Evolutionary conservation across 1,140 invertebrate species (phyloP).

Genomic region (Leptonema lineaticorne): DNA sequence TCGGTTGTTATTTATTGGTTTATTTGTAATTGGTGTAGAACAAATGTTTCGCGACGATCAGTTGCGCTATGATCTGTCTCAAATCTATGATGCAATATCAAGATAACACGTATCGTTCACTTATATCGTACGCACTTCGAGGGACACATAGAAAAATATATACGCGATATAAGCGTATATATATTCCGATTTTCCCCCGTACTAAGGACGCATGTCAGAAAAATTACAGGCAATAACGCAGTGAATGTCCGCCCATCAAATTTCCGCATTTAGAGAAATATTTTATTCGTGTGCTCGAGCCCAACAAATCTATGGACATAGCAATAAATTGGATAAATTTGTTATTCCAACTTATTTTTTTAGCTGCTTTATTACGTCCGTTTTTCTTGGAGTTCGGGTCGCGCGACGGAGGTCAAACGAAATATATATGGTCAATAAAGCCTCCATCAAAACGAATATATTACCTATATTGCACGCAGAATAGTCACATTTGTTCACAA

Average conservation of each 20-base stretch:
- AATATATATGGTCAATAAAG: conserved; percentile 35
- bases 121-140: no score
- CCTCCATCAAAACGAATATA: conserved; percentile 25
- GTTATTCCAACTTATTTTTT: conserved; percentile 35
- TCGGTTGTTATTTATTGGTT: no score
- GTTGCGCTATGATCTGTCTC: no score
- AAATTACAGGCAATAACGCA: conserved; percentile 33
- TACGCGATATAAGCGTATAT: not conserved
- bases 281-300: conserved; percentile 31
- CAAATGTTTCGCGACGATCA: no score
- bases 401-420: conserved; percentile 25
- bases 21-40: no score
- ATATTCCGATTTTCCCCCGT: not conserved
- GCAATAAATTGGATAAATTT: conserved; percentile 34
- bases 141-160: not conserved
- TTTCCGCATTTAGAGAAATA: conserved; percentile 30
- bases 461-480: conserved; percentile 21
- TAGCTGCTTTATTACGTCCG: conserved; percentile 30
- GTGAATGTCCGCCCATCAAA: conserved; percentile 36
- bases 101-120: no score
- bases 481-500: conserved; percentile 4
- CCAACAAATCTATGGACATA: conserved; percentile 34
- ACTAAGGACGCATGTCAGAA: conserved; percentile 18
- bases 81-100: no score
- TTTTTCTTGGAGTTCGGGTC: conserved; percentile 31